Conservation (phyloP, 2,888 invertebrate species). For the Lacanobia oleracea region DNA sequence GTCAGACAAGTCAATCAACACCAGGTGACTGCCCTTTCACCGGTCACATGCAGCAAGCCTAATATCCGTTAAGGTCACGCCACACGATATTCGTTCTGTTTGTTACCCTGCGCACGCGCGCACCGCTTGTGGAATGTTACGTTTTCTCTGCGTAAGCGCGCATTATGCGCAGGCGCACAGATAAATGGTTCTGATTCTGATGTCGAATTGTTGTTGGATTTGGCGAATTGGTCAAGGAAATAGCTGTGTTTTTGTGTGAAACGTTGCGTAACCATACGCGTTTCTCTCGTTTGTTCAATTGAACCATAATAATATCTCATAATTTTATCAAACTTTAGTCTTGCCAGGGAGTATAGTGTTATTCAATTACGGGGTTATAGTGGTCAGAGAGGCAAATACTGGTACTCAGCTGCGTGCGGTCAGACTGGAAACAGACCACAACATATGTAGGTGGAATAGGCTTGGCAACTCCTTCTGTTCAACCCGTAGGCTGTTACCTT, state of each 20-base stretch:
- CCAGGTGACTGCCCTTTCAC: conserved; percentile 61
- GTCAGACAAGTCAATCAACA: conserved; percentile 46
- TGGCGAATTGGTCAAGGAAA: conserved; percentile 5
- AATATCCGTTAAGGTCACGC: conserved; percentile 77
- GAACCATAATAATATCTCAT: too few species aligned
- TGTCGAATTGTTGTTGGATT: conserved; percentile 42
- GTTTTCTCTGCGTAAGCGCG: conserved; percentile 77
- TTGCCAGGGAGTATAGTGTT: too few species aligned
- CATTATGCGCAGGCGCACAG: conserved; percentile 48
- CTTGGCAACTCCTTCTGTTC: neutral
- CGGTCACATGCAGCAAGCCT: conserved; percentile 45
- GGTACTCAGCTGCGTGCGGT: too few species aligned
- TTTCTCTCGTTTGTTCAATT: neutral
- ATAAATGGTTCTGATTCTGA: conserved; percentile 49
- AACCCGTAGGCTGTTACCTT: too few species aligned
- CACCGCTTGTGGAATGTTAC: conserved; percentile 76
- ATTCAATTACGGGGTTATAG: too few species aligned
- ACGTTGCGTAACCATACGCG: neutral
- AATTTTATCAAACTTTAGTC: too few species aligned
- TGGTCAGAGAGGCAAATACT: too few species aligned
- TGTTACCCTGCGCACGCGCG: conserved; percentile 79
- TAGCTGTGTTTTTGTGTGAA: neutral
- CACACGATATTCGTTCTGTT: conserved; percentile 75
- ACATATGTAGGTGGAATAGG: too few species aligned
- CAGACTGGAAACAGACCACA: too few species aligned